Conservation (phyloP, 1,140 invertebrate species). For the Drosophila gunungcola region DNA sequence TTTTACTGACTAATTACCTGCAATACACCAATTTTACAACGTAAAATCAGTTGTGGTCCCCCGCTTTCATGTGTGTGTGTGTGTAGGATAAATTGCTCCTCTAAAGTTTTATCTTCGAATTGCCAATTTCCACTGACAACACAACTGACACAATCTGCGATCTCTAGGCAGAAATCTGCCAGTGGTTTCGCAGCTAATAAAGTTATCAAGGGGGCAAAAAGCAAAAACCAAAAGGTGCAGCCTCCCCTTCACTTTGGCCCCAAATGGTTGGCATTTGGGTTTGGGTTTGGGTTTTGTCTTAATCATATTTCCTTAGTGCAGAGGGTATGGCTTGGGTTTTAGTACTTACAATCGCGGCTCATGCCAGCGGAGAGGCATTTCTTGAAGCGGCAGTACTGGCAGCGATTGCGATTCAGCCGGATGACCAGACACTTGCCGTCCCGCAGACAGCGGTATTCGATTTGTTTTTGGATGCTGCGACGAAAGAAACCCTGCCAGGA, state of each 20-base stretch:
- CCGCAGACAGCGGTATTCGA: conserved; percentile 97
- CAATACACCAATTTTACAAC: no score
- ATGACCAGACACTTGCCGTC: conserved; percentile 99
- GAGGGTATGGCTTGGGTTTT: conserved; percentile 1
- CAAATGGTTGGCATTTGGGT: conserved; percentile 30
- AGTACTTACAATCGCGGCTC: conserved; percentile 95
- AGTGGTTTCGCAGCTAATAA: conserved; percentile 65
- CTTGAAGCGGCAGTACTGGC: conserved; percentile 99
- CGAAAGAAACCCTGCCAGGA: conserved; percentile 92
- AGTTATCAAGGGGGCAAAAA: conserved; percentile 52
- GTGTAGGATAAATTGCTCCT: conserved; percentile 6
- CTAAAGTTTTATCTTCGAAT: conserved; percentile 24
- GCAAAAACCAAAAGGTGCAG: conserved; percentile 46
- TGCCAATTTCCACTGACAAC: conserved; percentile 41
- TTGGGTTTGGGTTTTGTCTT: conserved; percentile 29
- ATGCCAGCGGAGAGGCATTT: conserved; percentile 99
- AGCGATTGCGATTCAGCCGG: conserved; percentile 97
- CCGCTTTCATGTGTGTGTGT: neutral
- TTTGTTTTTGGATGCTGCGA: conserved; percentile 98
- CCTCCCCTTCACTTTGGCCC: conserved; percentile 62
- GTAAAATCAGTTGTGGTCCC: neutral
- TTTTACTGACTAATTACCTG: no score
- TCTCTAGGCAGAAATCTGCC: conserved; percentile 45
- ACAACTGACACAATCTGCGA: conserved; percentile 61
- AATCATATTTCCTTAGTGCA: conserved; percentile 26